A percentile compares a stretch with the other conserved stretches of the same genome.
These are phyloP conservation scores for Acrocera orbiculus DNA, from an alignment of 2,888 invertebrate genomes.

Conservation along the genomic window DNA sequence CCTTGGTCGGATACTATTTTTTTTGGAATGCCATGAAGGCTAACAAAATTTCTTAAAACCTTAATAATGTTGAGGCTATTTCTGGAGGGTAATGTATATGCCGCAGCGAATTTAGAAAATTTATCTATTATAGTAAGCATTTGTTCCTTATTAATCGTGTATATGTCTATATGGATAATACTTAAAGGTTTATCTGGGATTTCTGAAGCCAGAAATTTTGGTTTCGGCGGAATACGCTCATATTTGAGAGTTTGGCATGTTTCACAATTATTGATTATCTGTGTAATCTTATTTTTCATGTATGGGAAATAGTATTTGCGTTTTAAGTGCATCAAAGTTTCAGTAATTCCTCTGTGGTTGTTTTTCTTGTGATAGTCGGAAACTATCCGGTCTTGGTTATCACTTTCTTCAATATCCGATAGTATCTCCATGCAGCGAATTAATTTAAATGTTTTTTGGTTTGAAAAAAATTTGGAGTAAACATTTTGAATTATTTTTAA, in stretches of 20 bases:
- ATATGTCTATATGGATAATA: no score
- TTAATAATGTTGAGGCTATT: conserved; percentile 9
- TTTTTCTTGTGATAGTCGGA: conserved; percentile 5
- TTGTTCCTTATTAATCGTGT: conserved; percentile 6
- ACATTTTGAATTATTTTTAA: not conserved
- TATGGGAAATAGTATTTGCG: conserved; percentile 5
- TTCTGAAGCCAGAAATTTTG: conserved; percentile 6
- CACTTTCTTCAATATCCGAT: conserved; percentile 1
- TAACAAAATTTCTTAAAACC: conserved; percentile 5
- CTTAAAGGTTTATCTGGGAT: conserved; percentile 6
- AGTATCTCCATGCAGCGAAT: conserved; percentile 1
- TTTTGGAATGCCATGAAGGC: conserved; percentile 7
- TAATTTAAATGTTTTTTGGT: not conserved
- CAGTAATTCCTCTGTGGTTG: conserved; percentile 8
- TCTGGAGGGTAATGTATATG: conserved; percentile 6
- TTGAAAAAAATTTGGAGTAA: not conserved
- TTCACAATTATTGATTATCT: conserved; percentile 7
- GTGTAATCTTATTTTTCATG: conserved; percentile 7
- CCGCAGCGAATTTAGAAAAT: conserved; percentile 8
- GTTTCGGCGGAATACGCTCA: conserved; percentile 10
- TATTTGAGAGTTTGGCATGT: conserved; percentile 6
- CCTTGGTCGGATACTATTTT: conserved; percentile 7
- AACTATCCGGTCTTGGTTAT: conserved; percentile 9
- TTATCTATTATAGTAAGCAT: conserved; percentile 7
- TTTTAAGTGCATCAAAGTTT: conserved; percentile 8